These are phyloP conservation scores for Plutella xylostella DNA, from an alignment of 2,888 invertebrate genomes.

Conservation along the genomic window DNA sequence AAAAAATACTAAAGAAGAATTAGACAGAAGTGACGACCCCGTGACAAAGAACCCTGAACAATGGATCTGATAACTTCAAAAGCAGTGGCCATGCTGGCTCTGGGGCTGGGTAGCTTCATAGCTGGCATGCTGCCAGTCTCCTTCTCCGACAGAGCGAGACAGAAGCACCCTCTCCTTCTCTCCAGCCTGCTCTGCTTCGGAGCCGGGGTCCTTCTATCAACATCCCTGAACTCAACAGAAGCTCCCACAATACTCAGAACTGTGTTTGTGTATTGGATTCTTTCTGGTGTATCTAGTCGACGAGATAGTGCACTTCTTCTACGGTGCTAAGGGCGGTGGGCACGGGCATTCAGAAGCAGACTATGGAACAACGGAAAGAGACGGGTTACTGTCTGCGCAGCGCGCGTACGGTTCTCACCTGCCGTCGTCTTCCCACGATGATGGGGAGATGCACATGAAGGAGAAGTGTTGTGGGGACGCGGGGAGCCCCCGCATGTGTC, in stretches of 20 bases:
- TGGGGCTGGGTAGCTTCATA: constrained; percentile 78
- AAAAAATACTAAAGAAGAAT: neutral
- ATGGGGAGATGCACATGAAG: constrained; percentile 33
- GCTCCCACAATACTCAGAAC: constrained; percentile 71
- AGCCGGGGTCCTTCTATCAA: constrained; percentile 82
- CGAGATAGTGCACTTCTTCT: constrained; percentile 77
- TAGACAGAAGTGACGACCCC: neutral
- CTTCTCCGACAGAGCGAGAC: constrained; percentile 69
- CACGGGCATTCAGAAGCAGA: constrained; percentile 18
- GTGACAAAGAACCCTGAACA: neutral
- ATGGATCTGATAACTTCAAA: constrained; percentile 72
- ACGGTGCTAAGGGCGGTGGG: constrained; percentile 36
- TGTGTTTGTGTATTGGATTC: constrained; percentile 76
- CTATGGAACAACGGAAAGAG: constrained; percentile 38
- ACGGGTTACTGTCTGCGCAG: constrained; percentile 27
- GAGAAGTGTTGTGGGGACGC: constrained; percentile 41
- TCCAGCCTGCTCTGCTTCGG: constrained; percentile 83
- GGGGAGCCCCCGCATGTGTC: constrained; percentile 65
- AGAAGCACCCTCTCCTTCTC: constrained; percentile 71
- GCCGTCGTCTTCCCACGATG: constrained; percentile 15
- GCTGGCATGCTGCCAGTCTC: constrained; percentile 78
- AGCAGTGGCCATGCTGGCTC: constrained; percentile 72
- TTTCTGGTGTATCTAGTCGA: constrained; percentile 79
- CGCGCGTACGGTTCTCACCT: constrained; percentile 12
- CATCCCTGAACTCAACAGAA: constrained; percentile 75